These are phyloP conservation scores for Pachydiplax longipennis DNA, from an alignment of 2,888 invertebrate genomes.

Conservation along the genomic window DNA sequence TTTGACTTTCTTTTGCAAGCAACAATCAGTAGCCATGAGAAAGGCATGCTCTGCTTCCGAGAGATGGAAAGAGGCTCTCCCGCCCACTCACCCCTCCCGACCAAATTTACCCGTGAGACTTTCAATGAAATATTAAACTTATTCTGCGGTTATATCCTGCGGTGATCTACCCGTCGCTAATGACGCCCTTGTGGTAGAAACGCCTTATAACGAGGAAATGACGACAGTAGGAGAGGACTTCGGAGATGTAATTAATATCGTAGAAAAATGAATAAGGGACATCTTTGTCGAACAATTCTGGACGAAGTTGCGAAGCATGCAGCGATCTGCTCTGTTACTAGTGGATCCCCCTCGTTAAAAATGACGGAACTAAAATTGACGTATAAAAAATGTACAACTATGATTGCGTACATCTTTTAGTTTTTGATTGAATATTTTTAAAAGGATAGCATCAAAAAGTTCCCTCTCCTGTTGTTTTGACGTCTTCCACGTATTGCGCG, in stretches of 20 bases:
- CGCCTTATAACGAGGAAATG: not conserved
- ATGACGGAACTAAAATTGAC: too few relatives aligned
- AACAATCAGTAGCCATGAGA: constrained; percentile 41
- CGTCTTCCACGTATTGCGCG: too few relatives aligned
- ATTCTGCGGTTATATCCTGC: constrained; percentile 22
- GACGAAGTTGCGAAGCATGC: not conserved
- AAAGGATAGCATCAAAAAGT: too few relatives aligned
- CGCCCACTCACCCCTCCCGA: not conserved
- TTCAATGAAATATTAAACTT: constrained; percentile 37
- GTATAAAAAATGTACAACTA: too few relatives aligned
- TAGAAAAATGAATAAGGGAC: not conserved
- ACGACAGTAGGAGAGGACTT: not conserved
- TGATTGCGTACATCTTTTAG: too few relatives aligned
- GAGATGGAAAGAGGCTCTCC: not conserved
- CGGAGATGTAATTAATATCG: not conserved
- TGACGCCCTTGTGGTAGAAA: not conserved
- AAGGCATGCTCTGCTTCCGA: constrained; percentile 43
- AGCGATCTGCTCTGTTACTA: too few relatives aligned
- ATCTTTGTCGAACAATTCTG: not conserved
- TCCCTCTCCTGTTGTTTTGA: too few relatives aligned
- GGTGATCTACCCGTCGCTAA: not conserved
- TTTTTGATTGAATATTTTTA: too few relatives aligned
- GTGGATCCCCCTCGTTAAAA: too few relatives aligned
- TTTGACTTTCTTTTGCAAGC: constrained; percentile 9
- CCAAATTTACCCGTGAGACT: constrained; percentile 44